A percentile compares a stretch with the other conserved stretches of the same genome.
Evolutionary conservation across 2,888 invertebrate species (phyloP).

Genomic region (Carabus problematicus): DNA sequence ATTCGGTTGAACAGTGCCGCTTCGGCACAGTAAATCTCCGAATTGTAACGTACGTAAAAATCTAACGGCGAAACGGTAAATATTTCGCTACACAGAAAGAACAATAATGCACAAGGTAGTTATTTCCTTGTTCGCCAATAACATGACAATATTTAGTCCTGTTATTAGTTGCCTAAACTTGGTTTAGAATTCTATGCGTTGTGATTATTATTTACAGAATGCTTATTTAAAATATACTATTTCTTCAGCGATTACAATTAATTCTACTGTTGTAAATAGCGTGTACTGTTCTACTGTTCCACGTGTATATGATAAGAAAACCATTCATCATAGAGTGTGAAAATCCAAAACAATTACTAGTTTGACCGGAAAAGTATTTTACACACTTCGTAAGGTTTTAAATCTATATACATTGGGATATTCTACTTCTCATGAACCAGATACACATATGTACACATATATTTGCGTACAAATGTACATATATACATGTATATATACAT

Average conservation of each 20-base stretch:
- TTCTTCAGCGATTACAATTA: too few species aligned
- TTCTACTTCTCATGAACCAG: constrained; percentile 33
- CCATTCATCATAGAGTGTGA: too few species aligned
- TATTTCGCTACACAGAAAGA: background rate
- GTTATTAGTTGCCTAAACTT: too few species aligned
- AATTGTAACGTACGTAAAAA: constrained; percentile 11
- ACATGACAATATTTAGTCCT: background rate
- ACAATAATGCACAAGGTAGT: background rate
- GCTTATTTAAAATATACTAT: too few species aligned
- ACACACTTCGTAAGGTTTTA: constrained; percentile 9
- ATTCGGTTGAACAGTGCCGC: constrained; percentile 18
- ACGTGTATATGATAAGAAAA: too few species aligned
- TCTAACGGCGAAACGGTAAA: too few species aligned
- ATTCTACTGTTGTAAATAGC: too few species aligned
- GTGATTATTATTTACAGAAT: too few species aligned
- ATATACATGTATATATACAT: too few species aligned
- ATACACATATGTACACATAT: constrained; percentile 14
- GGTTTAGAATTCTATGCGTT: too few species aligned
- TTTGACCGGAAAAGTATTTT: background rate
- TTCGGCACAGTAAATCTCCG: constrained; percentile 8
- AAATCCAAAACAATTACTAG: too few species aligned
- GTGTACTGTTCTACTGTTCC: background rate
- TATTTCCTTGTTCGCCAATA: background rate
- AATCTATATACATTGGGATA: background rate
- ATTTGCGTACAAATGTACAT: too few species aligned